These are phyloP conservation scores for Collichthys lucidus DNA, from an alignment of 2,113 vertebrate species.

Conservation along the genomic window DNA sequence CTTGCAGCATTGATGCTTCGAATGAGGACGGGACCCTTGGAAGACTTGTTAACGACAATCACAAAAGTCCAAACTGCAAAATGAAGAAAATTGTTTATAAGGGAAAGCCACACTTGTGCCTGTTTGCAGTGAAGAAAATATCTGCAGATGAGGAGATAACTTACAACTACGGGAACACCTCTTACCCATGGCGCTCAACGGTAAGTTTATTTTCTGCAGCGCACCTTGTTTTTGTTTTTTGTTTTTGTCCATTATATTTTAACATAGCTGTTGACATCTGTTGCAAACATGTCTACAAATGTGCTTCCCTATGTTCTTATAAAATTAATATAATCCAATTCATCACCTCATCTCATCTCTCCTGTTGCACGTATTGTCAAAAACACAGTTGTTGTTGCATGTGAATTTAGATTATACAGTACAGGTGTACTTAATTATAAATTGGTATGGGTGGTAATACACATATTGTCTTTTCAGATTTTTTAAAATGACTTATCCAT, in stretches of 20 bases:
- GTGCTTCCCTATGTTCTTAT: neutral
- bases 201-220: slow-evolving; percentile 6
- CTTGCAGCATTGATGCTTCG: slow-evolving; percentile 56
- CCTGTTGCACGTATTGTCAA: neutral
- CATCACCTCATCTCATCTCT: neutral
- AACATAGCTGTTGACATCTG: neutral
- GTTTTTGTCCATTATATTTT: neutral
- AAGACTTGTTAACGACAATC: slow-evolving; percentile 60
- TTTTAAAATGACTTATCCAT: neutral
- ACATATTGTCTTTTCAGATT: neutral
- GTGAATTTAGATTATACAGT: neutral
- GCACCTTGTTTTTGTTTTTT: neutral
- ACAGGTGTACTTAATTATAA: too few species aligned
- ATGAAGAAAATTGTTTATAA: slow-evolving; percentile 36
- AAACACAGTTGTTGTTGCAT: neutral
- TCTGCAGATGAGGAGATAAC: slow-evolving; percentile 55
- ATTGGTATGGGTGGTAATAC: neutral
- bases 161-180: slow-evolving; percentile 34
- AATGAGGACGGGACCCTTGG: slow-evolving; percentile 37
- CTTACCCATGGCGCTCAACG: slow-evolving; percentile 28
- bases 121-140: slow-evolving; percentile 57
- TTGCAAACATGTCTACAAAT: neutral
- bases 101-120: slow-evolving; percentile 64
- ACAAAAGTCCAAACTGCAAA: slow-evolving; percentile 58
- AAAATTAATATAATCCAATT: neutral